A percentile compares a stretch with the other conserved stretches of the same genome.
These are phyloP conservation scores for Chydorus sphaericus DNA, from an alignment of 2,888 invertebrate species.

Conservation along the genomic window DNA sequence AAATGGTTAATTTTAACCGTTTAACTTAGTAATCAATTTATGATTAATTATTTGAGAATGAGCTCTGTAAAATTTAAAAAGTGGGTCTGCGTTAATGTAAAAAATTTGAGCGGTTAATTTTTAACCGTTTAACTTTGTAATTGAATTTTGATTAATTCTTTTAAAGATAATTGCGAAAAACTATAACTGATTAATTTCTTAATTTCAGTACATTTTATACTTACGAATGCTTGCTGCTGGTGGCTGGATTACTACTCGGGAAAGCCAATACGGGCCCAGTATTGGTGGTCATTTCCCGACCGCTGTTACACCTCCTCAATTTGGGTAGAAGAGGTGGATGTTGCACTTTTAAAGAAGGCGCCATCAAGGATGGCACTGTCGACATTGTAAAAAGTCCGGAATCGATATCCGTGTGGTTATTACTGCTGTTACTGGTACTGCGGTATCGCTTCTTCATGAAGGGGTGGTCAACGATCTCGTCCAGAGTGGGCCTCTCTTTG, in stretches of 20 bases:
- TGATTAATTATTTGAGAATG: not conserved
- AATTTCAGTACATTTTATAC: too few species aligned
- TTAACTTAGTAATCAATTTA: not conserved
- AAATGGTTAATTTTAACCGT: too few species aligned
- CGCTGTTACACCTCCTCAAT: not conserved
- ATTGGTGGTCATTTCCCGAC: not conserved
- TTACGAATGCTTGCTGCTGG: slow-evolving; percentile 3
- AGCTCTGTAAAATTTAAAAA: not conserved
- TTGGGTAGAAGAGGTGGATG: slow-evolving; percentile 2
- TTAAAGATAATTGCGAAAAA: too few species aligned
- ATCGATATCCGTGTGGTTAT: not conserved
- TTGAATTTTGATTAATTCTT: too few species aligned
- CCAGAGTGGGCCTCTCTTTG: slow-evolving; percentile 58
- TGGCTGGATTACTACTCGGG: too few species aligned
- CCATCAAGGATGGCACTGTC: not conserved
- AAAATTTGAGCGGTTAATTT: too few species aligned
- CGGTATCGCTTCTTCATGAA: slow-evolving; percentile 39
- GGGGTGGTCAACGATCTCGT: slow-evolving; percentile 61
- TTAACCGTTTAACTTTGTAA: too few species aligned
- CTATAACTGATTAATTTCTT: too few species aligned
- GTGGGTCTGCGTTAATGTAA: too few species aligned
- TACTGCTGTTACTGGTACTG: too few species aligned
- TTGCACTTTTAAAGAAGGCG: not conserved
- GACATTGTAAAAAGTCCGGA: slow-evolving; percentile 12
- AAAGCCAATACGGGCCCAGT: slow-evolving; percentile 1